phyloP scores from a whole-genome alignment of 1,140 invertebrate species.

The Zaprionus davidi region DNA sequence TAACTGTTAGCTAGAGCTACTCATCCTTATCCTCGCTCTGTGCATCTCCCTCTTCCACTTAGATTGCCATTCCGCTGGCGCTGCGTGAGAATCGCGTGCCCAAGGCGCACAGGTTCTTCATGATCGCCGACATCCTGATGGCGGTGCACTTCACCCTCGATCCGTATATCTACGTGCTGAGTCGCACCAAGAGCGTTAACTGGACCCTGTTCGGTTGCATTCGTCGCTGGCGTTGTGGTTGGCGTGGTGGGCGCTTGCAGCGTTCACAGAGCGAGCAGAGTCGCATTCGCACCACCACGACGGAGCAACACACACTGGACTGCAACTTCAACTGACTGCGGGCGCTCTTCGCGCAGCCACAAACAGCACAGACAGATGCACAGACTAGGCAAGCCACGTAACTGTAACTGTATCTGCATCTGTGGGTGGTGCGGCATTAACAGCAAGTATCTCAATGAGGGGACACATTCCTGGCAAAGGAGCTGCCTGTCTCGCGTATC shows the following conservation, averaged over 20 bases:
- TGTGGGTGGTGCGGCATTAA: background rate
- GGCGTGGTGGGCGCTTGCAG: conserved; percentile 57
- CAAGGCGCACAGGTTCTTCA: conserved; percentile 67
- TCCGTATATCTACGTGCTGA: conserved; percentile 92
- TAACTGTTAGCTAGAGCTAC: background rate
- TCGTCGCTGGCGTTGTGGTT: conserved; percentile 72
- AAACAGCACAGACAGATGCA: background rate
- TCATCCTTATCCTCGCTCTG: background rate
- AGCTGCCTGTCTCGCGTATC: conserved; percentile 22
- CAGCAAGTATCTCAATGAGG: conserved; percentile 34
- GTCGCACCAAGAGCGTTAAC: conserved; percentile 85
- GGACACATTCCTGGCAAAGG: conserved; percentile 33
- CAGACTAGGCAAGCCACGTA: conserved; percentile 36
- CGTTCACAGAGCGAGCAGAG: conserved; percentile 82
- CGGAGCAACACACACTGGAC: conserved; percentile 75
- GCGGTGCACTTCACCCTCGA: conserved; percentile 93
- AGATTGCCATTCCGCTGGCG: conserved; percentile 90
- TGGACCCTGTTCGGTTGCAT: conserved; percentile 72
- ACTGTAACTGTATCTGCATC: background rate
- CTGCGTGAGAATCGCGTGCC: conserved; percentile 84
- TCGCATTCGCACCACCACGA: conserved; percentile 76
- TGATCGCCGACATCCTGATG: conserved; percentile 89
- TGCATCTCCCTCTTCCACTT: conserved; percentile 16
- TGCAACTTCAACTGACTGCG: conserved; percentile 53
- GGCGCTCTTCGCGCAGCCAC: conserved; percentile 12